Evolutionary conservation across 2,797 vertebrate genomes (phyloP).

Genomic region (Calcarius lapponicus): DNA sequence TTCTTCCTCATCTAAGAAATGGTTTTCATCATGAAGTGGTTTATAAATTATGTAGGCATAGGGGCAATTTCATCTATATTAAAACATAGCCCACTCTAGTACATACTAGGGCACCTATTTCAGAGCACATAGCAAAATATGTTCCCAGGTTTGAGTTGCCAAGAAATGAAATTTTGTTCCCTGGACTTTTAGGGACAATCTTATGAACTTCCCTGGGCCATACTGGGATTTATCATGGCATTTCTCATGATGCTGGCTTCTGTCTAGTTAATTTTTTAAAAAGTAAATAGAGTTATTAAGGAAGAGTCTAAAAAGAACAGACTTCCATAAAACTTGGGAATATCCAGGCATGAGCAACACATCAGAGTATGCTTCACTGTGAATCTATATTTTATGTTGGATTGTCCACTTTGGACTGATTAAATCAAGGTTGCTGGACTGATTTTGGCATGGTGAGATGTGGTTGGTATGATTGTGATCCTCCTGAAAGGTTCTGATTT

Average conservation of each 20-base stretch:
- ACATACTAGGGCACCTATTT: background rate
- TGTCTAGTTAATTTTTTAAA: background rate
- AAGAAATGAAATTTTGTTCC: background rate
- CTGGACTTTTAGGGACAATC: background rate
- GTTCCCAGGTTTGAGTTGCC: background rate
- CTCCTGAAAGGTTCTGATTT: background rate
- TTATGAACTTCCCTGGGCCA: background rate
- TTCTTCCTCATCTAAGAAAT: background rate
- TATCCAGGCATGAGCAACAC: background rate
- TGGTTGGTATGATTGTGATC: background rate
- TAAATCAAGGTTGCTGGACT: background rate
- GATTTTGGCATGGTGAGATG: background rate
- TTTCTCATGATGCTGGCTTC: background rate
- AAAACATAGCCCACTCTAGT: background rate
- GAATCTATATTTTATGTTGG: background rate
- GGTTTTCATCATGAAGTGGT: background rate
- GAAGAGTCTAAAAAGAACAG: background rate
- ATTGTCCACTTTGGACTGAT: background rate
- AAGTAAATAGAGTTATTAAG: background rate
- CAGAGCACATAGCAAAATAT: background rate
- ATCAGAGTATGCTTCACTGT: background rate
- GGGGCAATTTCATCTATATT: background rate
- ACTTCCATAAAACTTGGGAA: background rate
- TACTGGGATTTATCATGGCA: background rate
- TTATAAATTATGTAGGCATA: background rate